phyloP scores from a whole-genome alignment of 1,140 invertebrate species.

The Elysia chlorotica region DNA sequence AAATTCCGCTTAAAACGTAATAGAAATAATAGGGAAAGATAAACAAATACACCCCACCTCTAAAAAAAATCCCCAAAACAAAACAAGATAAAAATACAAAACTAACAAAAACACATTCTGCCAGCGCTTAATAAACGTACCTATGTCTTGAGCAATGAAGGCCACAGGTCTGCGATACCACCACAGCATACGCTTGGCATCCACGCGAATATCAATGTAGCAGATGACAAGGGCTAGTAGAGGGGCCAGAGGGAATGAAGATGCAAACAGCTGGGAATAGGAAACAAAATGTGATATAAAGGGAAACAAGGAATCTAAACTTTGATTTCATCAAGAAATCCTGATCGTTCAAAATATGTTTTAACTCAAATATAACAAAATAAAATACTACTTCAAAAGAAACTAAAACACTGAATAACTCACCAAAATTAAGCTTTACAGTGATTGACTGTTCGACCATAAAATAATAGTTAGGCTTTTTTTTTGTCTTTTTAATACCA shows the following conservation, averaged over 20 bases:
- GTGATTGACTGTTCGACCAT: too few relatives aligned
- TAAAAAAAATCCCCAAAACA: not conserved
- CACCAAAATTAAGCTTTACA: too few relatives aligned
- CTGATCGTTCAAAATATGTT: too few relatives aligned
- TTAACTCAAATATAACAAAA: too few relatives aligned
- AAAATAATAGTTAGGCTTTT: too few relatives aligned
- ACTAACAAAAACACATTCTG: not conserved
- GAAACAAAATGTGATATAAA: too few relatives aligned
- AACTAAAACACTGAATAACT: too few relatives aligned
- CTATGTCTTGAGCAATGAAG: slow-evolving; percentile 62
- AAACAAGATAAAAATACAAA: not conserved
- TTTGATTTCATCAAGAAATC: too few relatives aligned
- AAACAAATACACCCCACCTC: not conserved
- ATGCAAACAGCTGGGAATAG: slow-evolving; percentile 64
- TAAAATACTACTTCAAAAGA: too few relatives aligned
- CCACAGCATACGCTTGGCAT: slow-evolving; percentile 62
- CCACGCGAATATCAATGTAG: slow-evolving; percentile 59
- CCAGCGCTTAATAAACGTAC: slow-evolving; percentile 36
- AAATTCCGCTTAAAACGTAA: not conserved
- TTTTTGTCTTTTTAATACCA: too few relatives aligned
- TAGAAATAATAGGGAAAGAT: not conserved
- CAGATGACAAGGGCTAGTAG: slow-evolving; percentile 60
- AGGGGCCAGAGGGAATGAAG: slow-evolving; percentile 63
- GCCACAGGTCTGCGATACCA: slow-evolving; percentile 60
- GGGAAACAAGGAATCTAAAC: too few relatives aligned